Base-by-base conservation (phyloP, 2,797 vertebrate species). In the Tinamus major region DNA sequence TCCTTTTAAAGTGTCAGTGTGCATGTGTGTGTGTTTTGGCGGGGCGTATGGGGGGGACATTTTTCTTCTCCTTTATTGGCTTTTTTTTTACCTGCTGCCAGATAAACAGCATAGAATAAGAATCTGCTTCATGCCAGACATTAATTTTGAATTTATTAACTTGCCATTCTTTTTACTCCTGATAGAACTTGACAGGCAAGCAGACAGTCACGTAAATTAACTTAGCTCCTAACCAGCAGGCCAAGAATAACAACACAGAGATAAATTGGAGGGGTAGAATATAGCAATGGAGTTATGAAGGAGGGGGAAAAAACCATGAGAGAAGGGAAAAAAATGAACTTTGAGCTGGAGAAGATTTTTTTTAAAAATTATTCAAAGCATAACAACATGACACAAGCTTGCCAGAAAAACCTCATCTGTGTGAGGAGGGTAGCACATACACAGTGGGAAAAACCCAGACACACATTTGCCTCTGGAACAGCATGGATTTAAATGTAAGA, bases 211-310 rank as follows among this genome's bases (percentile, higher is more conserved):
- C 70, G 68, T 91, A 95, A 91, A 81, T 92, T 89, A 96, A 95
- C 87, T 81, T 55, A 85, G 46, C 82, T 86, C 90, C 95, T 95
- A 93, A 63, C 53, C 2, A 11, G 94, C 74, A 39, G 80, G 92
- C 96, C 97, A 97, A 97, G 87, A 95, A 95, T 90, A 94, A 96
- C 87, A 95, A 96, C 87, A 95, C 12, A 69, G 72, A 87, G 58
- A 95, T 95, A 96, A 92, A 77, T 68, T 77, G 53, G 53, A 92
- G 51, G 51, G 27, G 46, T 18, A 79, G 75, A 71, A 86, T 63
- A 74, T 84, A 74, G 56, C 0, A 0, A 67, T 65, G 77, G 59
- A 93, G 67, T 93, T 35, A 58, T 89, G 85, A 89, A 59, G 39
- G 20, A 81, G 20, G 18, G 4, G 6, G 20, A 21, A 9, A 85